Conservation (phyloP, 2,888 invertebrate genomes). For the Ceramica pisi region DNA sequence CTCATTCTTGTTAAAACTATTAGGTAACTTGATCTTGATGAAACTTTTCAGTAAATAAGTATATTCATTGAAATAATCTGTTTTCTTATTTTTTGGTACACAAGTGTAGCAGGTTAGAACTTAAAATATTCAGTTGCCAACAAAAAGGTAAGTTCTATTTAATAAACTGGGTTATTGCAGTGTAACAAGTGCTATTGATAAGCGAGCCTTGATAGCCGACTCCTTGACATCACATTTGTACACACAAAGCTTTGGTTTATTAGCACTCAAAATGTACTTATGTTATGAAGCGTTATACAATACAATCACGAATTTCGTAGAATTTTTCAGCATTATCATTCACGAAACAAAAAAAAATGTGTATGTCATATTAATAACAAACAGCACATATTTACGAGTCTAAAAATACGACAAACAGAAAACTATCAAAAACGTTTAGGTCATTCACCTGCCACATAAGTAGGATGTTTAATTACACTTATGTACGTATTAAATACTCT, state of each 20-base stretch:
- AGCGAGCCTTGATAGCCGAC: conserved; percentile 29
- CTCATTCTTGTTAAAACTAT: too few species aligned
- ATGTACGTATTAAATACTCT: conserved; percentile 73
- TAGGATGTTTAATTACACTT: conserved; percentile 71
- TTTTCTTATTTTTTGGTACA: neutral
- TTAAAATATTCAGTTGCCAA: neutral
- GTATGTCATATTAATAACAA: neutral
- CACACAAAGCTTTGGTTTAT: conserved; percentile 3
- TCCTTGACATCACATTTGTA: conserved; percentile 31
- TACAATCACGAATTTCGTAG: neutral
- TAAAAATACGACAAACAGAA: conserved; percentile 44
- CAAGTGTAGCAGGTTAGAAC: neutral
- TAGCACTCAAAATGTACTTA: neutral
- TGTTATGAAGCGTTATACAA: neutral
- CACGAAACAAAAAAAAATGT: conserved; percentile 19
- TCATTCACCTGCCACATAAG: conserved; percentile 79
- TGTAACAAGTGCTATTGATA: conserved; percentile 40
- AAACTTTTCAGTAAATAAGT: too few species aligned
- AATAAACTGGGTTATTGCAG: neutral
- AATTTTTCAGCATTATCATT: conserved; percentile 19
- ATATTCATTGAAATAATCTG: too few species aligned
- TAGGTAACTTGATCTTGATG: too few species aligned
- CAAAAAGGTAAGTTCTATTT: neutral
- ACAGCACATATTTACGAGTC: too few species aligned
- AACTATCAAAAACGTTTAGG: conserved; percentile 52